phyloP scores from a whole-genome alignment of 1,140 invertebrate species.

The Lasioglossum baleicum region DNA sequence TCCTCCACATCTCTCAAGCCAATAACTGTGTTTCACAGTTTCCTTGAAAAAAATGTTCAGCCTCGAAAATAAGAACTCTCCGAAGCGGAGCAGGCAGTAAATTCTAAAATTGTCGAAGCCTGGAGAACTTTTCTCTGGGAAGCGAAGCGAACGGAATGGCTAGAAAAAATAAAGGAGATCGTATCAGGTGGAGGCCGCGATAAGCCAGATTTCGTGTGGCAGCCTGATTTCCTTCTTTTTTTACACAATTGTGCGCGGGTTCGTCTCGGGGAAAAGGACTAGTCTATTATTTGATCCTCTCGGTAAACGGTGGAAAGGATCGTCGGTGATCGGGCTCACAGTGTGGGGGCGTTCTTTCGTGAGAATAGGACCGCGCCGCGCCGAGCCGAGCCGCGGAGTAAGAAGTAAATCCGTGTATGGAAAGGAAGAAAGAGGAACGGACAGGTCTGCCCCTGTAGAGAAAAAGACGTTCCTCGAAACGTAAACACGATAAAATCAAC shows the following conservation, averaged over 20 bases:
- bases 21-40: too few relatives aligned
- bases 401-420: constrained; percentile 46
- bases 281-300: constrained; percentile 55
- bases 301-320: constrained; percentile 40
- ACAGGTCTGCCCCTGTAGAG: constrained; percentile 19
- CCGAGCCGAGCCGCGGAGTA: constrained; percentile 3
- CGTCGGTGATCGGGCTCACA: constrained; percentile 2
- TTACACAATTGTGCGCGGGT: constrained; percentile 4
- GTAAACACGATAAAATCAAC: constrained; percentile 75
- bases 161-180: constrained; percentile 14
- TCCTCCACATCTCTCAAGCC: too few relatives aligned
- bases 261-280: constrained; percentile 25
- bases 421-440: constrained; percentile 39
- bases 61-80: too few relatives aligned
- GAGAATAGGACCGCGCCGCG: constrained; percentile 32
- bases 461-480: constrained; percentile 62
- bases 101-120: too few relatives aligned
- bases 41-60: too few relatives aligned
- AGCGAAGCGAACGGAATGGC: neutral
- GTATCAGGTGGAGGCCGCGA: constrained; percentile 14
- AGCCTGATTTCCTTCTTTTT: constrained; percentile 1
- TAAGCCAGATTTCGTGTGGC: constrained; percentile 4
- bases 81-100: too few relatives aligned
- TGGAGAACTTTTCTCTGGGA: neutral
- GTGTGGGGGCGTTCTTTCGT: constrained; percentile 39